Evolutionary conservation across 2,113 vertebrate genomes (phyloP).

Genomic region (Pardalotus punctatus): DNA sequence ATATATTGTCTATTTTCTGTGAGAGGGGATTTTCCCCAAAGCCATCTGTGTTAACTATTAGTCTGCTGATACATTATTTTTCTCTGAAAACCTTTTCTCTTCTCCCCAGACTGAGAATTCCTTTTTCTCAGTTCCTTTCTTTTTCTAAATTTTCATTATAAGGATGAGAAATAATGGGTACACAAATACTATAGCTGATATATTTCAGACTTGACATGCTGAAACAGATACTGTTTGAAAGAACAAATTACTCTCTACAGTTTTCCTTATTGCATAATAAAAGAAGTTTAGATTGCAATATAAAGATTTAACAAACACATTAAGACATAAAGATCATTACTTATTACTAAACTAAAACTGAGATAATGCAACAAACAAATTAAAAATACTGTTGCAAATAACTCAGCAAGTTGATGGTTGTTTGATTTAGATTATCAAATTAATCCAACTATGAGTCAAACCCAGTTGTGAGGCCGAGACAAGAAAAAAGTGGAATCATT

Average conservation of each 20-base stretch:
- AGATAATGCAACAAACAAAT: background rate
- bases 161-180: background rate
- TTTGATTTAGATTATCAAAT: slow-evolving; percentile 21
- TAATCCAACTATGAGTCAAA: background rate
- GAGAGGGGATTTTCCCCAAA: background rate
- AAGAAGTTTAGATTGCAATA: background rate
- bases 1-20: background rate
- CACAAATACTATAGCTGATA: background rate
- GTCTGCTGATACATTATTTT: background rate
- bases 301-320: slow-evolving; percentile 2
- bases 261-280: background rate
- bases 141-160: background rate
- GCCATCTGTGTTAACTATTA: background rate
- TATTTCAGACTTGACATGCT: background rate
- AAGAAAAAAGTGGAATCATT: background rate
- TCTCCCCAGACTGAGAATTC: background rate
- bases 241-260: background rate
- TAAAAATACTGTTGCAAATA: background rate
- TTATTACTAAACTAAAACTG: background rate
- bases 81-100: background rate
- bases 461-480: background rate
- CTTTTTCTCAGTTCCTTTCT: background rate
- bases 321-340: background rate
- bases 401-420: background rate
- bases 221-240: background rate